A percentile compares a stretch with the other conserved stretches of the same genome.
phyloP scores from a whole-genome alignment of 2,888 invertebrate species.

The Thecophora atra region DNA sequence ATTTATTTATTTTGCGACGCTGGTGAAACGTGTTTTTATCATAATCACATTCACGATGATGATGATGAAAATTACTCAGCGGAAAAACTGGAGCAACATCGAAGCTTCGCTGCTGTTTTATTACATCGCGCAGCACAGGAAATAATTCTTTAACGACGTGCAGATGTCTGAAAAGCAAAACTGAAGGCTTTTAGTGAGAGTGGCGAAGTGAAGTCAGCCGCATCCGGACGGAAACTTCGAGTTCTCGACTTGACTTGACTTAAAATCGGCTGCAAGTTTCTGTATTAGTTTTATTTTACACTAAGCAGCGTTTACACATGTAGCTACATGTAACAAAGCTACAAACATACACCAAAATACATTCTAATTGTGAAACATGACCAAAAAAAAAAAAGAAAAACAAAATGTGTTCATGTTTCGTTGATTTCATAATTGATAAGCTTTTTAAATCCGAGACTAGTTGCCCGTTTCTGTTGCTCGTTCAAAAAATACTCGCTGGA shows the following conservation, averaged over 20 bases:
- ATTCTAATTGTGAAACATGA: too few species aligned
- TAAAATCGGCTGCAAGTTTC: too few species aligned
- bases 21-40: too few species aligned
- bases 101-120: not conserved
- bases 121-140: not conserved
- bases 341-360: too few species aligned
- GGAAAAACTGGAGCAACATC: slow-evolving; percentile 28
- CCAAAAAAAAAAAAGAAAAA: too few species aligned
- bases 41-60: too few species aligned
- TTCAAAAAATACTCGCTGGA: too few species aligned
- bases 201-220: not conserved
- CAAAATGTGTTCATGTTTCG: too few species aligned
- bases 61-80: slow-evolving; percentile 11
- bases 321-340: not conserved
- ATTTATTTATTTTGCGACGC: not conserved
- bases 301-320: not conserved
- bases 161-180: not conserved
- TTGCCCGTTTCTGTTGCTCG: too few species aligned
- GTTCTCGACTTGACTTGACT: not conserved
- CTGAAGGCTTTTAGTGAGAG: slow-evolving; percentile 20
- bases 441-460: too few species aligned
- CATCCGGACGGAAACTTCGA: not conserved
- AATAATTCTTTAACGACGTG: not conserved
- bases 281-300: not conserved
- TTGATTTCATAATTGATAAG: too few species aligned